Base-by-base conservation (phyloP, 2,888 invertebrate species). In the Phoenoteleia sp. region DNA sequence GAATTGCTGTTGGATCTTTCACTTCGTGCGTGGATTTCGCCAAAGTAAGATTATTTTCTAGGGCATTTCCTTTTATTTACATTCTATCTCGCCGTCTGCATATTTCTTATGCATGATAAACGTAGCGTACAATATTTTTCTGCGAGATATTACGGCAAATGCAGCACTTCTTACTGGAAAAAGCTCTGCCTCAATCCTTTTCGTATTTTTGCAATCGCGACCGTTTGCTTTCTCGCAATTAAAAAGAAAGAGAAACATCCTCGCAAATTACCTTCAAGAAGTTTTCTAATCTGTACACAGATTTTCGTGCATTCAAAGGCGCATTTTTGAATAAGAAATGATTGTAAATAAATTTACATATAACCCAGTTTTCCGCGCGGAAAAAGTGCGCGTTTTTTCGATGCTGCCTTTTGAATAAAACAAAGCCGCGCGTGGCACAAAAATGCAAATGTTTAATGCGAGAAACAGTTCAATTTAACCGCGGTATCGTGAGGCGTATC, bases 71-170 rank as follows among this genome's bases (percentile, higher is more conserved):
- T 74, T 81, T 74, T 81, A 74, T 67, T 81, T 81, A 81, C 74
- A 67, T 74, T 74, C 60, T 64, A 64, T 76, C 76, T 49, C 42
- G 7, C 21, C 54, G 71, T 64, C 81, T 71, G 76, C 49, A 76
- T 76, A 82, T 76, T 76, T 71, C 76, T 71, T 74, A 56, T 66
- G 64, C 76, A 64, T 69, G 69, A 81, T 81, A 81, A 75, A 69
- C 47, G 81, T 71, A 82, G 71, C 76, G 81, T 76, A 71, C 58
- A 71, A 69, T 76, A 82, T 82, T 71, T 76, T 66, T 29, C 75
- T 71, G 47, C 54, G 33, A 76, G 56, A 58, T 71, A 71, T 82
- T 76, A 62, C 64, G 33, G n/a, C 56, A 69, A 79, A 75, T 36
- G 62, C 39, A 69, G 69, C 67, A 69, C 56, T 69, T 69, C 54